Conservation (phyloP, 1,140 invertebrate species). For the Drosophila kepulauana region DNA sequence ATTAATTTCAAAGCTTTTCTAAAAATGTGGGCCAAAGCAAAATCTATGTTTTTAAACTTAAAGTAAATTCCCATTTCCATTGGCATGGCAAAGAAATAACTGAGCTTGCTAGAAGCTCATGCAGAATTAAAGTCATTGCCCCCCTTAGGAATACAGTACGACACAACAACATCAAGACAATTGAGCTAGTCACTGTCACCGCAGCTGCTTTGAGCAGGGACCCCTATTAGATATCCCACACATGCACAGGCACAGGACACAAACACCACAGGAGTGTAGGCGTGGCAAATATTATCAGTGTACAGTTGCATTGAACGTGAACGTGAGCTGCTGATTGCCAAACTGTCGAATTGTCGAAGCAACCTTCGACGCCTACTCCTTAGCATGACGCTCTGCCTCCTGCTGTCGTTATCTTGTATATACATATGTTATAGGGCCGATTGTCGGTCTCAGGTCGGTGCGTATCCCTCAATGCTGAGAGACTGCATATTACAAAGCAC, state of each 20-base stretch:
- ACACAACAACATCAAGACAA: neutral
- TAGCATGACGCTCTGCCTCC: conserved; percentile 9
- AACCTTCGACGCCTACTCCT: conserved; percentile 41
- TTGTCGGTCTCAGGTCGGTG: conserved; percentile 8
- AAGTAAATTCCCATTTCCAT: no score
- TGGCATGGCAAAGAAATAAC: neutral
- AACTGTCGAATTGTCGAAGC: conserved; percentile 23
- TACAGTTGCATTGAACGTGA: conserved; percentile 59
- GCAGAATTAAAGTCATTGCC: neutral
- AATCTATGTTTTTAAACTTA: neutral
- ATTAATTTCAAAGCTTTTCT: conserved; percentile 20
- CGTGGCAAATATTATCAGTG: conserved; percentile 73
- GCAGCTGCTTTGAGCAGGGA: conserved; percentile 8
- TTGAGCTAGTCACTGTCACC: conserved; percentile 11
- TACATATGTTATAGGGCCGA: conserved; percentile 17
- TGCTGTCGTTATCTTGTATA: conserved; percentile 30
- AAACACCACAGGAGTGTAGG: conserved; percentile 15
- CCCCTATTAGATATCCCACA: conserved; percentile 14
- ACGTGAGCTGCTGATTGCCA: conserved; percentile 51
- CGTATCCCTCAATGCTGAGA: neutral
- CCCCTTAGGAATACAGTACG: neutral
- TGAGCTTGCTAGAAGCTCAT: neutral
- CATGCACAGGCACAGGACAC: neutral
- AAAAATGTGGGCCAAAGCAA: neutral
- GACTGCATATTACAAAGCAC: conserved; percentile 6